A percentile compares a stretch with the other conserved stretches of the same genome.
Conservation (phyloP, 2,113 vertebrate genomes). For the Paratilapia polleni region DNA sequence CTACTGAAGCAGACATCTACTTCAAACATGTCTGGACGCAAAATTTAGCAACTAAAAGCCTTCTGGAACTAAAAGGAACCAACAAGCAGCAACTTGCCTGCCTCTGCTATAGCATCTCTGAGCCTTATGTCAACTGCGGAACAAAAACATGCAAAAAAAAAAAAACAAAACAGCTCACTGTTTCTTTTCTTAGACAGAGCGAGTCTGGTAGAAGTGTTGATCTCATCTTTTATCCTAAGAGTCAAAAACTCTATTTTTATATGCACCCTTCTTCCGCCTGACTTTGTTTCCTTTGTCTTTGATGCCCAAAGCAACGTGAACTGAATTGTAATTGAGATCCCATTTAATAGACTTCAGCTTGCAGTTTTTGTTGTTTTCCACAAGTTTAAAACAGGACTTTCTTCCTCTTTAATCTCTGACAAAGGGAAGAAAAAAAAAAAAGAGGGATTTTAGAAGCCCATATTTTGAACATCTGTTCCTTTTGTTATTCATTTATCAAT, state of each 20-base stretch:
- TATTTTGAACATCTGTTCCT: conserved; percentile 55
- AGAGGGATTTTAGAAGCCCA: neutral
- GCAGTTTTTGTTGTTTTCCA: conserved; percentile 17
- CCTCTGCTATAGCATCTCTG: conserved; percentile 14
- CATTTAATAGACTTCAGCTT: conserved; percentile 41
- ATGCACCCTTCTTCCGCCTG: neutral
- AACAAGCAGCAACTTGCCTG: conserved; percentile 66
- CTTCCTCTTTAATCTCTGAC: conserved; percentile 41
- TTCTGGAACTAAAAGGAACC: conserved; percentile 18
- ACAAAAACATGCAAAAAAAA: conserved; percentile 59
- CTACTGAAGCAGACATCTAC: neutral
- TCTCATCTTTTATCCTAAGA: neutral
- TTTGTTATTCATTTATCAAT: conserved; percentile 19
- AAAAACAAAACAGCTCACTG: no score
- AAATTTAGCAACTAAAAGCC: conserved; percentile 12
- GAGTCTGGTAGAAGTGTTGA: neutral
- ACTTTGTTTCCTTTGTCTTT: neutral
- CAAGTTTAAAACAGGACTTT: conserved; percentile 36
- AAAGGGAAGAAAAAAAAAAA: conserved; percentile 14
- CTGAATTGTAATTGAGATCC: conserved; percentile 18
- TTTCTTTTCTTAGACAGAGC: neutral
- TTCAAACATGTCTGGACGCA: conserved; percentile 64
- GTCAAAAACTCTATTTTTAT: neutral
- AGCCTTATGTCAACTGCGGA: conserved; percentile 9
- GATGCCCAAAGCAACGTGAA: conserved; percentile 24